A percentile compares a stretch with the other conserved stretches of the same genome.
Evolutionary conservation across 2,113 vertebrate species (phyloP).

Genomic region (Ascaphus truei): DNA sequence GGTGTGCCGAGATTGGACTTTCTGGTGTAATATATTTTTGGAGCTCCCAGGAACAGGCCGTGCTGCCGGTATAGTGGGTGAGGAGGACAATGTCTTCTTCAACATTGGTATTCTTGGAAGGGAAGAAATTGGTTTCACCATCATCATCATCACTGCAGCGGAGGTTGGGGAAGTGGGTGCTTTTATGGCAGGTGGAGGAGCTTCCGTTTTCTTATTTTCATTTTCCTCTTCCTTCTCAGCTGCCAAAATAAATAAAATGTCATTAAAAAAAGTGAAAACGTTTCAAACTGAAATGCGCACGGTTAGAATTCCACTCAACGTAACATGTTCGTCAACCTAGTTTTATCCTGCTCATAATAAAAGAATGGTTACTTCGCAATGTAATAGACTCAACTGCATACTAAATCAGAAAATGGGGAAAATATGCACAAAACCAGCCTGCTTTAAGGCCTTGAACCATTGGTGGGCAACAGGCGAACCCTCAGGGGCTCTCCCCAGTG

Average conservation of each 20-base stretch:
- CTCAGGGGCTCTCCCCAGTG: too few species aligned
- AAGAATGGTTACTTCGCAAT: too few species aligned
- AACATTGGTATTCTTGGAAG: constrained; percentile 40
- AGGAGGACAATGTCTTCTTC: neutral
- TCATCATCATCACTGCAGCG: neutral
- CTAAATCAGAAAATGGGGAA: too few species aligned
- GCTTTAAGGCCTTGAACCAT: too few species aligned
- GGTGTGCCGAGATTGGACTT: constrained; percentile 40
- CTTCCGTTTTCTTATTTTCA: constrained; percentile 45
- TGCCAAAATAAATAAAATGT: constrained; percentile 43
- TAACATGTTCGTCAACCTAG: too few species aligned
- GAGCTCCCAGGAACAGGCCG: neutral
- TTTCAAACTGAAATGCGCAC: too few species aligned
- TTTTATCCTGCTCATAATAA: too few species aligned
- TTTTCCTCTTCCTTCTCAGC: constrained; percentile 59
- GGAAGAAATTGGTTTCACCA: constrained; percentile 47
- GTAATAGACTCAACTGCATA: too few species aligned
- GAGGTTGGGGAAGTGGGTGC: constrained; percentile 14
- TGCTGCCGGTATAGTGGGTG: neutral
- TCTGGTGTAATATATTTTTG: constrained; percentile 49
- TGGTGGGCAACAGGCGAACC: too few species aligned
- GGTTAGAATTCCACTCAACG: too few species aligned
- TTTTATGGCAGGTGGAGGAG: constrained; percentile 42
- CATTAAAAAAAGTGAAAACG: neutral
- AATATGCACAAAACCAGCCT: too few species aligned